Evolutionary conservation across 2,888 invertebrate species (phyloP).

Genomic region (Drosophila picticornis): DNA sequence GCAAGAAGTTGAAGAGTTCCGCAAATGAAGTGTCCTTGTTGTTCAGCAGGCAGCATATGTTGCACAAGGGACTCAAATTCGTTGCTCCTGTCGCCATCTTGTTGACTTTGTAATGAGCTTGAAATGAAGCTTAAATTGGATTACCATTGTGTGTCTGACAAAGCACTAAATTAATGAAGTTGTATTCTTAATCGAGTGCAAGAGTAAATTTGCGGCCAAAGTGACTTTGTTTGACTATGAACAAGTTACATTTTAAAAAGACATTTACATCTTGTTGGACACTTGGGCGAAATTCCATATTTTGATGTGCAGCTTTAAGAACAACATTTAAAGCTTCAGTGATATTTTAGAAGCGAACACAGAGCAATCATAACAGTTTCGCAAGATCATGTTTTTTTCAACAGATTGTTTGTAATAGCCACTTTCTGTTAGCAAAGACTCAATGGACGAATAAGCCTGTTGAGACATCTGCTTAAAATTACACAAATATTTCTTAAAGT

Average conservation of each 20-base stretch:
- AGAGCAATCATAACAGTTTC: not conserved
- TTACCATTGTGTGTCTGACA: slow-evolving; percentile 32
- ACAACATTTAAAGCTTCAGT: not conserved
- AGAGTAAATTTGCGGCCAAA: too few relatives aligned
- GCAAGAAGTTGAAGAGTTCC: slow-evolving; percentile 35
- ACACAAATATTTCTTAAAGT: slow-evolving; percentile 45
- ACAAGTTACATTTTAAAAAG: not conserved
- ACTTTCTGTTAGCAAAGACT: slow-evolving; percentile 20
- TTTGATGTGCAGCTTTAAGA: not conserved
- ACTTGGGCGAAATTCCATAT: not conserved
- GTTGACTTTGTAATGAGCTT: slow-evolving; percentile 53
- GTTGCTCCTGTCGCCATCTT: slow-evolving; percentile 9
- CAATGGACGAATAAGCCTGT: slow-evolving; percentile 47
- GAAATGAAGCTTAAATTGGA: slow-evolving; percentile 44
- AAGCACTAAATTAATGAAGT: slow-evolving; percentile 49
- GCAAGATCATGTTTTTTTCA: not conserved
- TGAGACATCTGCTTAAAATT: slow-evolving; percentile 44
- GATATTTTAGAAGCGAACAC: too few relatives aligned
- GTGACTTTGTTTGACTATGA: not conserved
- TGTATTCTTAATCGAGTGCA: slow-evolving; percentile 16
- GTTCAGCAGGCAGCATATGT: not conserved
- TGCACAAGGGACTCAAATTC: slow-evolving; percentile 20
- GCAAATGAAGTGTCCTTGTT: slow-evolving; percentile 53
- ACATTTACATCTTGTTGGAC: not conserved
- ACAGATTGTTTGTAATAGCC: not conserved